Conservation (phyloP, 2,797 vertebrate genomes). For the Amniataba percoides region DNA sequence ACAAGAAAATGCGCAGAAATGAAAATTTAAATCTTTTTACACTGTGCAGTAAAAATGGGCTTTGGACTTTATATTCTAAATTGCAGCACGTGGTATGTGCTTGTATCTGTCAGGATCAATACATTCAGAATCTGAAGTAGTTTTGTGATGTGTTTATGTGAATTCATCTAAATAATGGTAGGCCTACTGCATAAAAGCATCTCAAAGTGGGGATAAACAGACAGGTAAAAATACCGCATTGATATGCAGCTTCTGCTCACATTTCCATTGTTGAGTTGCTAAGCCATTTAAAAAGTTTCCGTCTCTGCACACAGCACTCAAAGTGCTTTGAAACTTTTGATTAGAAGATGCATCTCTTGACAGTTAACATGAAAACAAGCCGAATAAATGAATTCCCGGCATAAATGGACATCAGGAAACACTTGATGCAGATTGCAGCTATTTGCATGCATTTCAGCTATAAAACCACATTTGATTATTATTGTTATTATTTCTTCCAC, state of each 20-base stretch:
- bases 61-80: constrained; percentile 55
- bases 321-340: constrained; percentile 75
- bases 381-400: constrained; percentile 61
- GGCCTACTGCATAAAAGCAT: constrained; percentile 76
- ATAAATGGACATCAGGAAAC: constrained; percentile 68
- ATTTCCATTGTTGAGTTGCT: constrained; percentile 73
- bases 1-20: constrained; percentile 37
- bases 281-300: constrained; percentile 78
- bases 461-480: constrained; percentile 59
- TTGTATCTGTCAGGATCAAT: constrained; percentile 69
- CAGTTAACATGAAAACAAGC: constrained; percentile 69
- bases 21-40: constrained; percentile 26
- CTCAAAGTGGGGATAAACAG: constrained; percentile 79
- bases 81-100: constrained; percentile 43
- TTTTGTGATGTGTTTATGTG: constrained; percentile 71
- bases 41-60: constrained; percentile 13
- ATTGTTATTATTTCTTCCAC: constrained; percentile 51
- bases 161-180: constrained; percentile 79
- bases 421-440: constrained; percentile 71
- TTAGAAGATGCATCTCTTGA: constrained; percentile 73
- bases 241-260: constrained; percentile 73
- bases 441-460: constrained; percentile 71
- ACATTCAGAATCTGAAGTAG: constrained; percentile 73
- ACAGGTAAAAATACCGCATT: constrained; percentile 71
- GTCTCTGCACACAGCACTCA: constrained; percentile 60